Conservation (phyloP, 2,888 invertebrate species). For the Lepidocyrtinus sp. region DNA sequence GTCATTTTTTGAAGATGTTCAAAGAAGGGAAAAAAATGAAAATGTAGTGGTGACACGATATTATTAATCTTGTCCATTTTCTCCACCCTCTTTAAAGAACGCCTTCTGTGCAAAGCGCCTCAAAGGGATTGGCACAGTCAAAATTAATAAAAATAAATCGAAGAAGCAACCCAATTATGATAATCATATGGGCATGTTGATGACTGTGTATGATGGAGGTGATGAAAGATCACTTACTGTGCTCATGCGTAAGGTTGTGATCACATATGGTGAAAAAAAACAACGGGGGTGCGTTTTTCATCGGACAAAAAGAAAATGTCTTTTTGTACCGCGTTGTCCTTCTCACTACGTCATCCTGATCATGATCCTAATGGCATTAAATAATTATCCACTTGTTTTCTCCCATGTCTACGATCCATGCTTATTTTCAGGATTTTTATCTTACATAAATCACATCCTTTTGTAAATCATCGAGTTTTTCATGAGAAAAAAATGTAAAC, state of each 20-base stretch:
- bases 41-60: background rate
- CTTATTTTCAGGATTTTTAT: too few relatives aligned
- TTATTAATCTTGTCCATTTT: background rate
- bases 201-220: conserved; percentile 21
- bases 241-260: background rate
- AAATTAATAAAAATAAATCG: background rate
- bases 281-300: conserved; percentile 41
- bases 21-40: background rate
- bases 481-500: background rate
- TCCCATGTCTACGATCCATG: too few relatives aligned
- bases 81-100: background rate
- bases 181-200: background rate
- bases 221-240: conserved; percentile 28
- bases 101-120: too few relatives aligned
- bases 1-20: background rate
- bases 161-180: background rate
- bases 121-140: too few relatives aligned
- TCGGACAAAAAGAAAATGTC: conserved; percentile 1
- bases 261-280: conserved; percentile 19
- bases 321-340: background rate
- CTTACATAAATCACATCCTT: conserved; percentile 48
- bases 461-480: background rate
- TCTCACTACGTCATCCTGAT: background rate
- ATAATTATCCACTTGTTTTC: conserved; percentile 25
- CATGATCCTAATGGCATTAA: conserved; percentile 20